Evolutionary conservation across 2,113 vertebrate genomes (phyloP).

Genomic region (Hypomesus transpacificus): DNA sequence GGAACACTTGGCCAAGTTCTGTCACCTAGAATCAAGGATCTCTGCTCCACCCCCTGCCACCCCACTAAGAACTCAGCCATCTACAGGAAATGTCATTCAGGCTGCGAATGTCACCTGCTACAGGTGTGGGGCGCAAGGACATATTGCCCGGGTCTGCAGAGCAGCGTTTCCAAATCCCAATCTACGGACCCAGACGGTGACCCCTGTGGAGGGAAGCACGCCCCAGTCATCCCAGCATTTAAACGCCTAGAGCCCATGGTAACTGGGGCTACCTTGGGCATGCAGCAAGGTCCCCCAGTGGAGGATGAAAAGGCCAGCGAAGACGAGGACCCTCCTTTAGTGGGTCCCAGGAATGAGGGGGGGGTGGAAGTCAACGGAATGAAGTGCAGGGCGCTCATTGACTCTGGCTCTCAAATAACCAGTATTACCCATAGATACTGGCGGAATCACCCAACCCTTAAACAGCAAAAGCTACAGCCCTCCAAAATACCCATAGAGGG

Average conservation of each 20-base stretch:
- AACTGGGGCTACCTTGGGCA: neutral
- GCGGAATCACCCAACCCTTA: neutral
- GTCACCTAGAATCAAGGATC: neutral
- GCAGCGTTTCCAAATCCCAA: neutral
- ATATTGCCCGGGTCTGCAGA: neutral
- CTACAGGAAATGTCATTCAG: neutral
- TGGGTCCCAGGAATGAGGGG: neutral
- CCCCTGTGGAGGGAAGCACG: neutral
- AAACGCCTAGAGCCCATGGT: neutral
- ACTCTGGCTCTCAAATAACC: neutral
- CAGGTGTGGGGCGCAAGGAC: neutral
- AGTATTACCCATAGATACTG: neutral
- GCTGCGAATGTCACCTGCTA: neutral
- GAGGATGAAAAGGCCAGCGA: neutral
- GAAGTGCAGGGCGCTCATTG: neutral
- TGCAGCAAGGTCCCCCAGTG: neutral
- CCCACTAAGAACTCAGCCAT: neutral
- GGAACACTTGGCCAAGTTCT: neutral
- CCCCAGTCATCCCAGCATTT: neutral
- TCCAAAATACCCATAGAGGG: slow-evolving; percentile 25
- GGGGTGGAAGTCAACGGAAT: neutral
- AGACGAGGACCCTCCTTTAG: neutral
- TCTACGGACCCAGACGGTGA: neutral
- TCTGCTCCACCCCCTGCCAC: neutral
- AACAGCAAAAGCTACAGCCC: neutral